These are phyloP conservation scores for Poeciliopsis infans DNA, from an alignment of 2,797 vertebrate species.

Conservation along the genomic window DNA sequence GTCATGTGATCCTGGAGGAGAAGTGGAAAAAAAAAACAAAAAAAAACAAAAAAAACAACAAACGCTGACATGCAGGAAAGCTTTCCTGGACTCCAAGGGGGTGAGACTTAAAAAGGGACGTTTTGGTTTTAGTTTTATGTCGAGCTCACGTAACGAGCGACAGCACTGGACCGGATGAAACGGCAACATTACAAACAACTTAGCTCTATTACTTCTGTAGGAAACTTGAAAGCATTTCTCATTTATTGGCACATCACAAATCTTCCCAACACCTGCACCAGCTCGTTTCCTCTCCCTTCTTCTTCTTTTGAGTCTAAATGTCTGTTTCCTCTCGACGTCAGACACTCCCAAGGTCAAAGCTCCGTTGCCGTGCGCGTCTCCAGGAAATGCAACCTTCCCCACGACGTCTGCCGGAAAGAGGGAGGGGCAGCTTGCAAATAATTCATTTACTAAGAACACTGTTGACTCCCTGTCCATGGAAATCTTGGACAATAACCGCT, in stretches of 20 bases:
- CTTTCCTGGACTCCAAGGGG: neutral
- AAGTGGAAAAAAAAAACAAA: slow-evolving; percentile 56
- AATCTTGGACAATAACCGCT: slow-evolving; percentile 7
- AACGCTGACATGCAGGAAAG: slow-evolving; percentile 18
- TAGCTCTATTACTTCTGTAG: neutral
- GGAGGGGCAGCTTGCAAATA: slow-evolving; percentile 52
- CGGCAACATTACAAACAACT: neutral
- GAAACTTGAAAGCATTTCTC: neutral
- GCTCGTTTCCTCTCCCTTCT: neutral
- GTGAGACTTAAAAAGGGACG: neutral
- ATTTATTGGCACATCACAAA: neutral
- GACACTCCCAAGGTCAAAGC: slow-evolving; percentile 62
- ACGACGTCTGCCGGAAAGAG: slow-evolving; percentile 32
- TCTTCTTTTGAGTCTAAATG: neutral
- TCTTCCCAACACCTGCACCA: neutral
- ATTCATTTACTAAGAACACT: slow-evolving; percentile 31
- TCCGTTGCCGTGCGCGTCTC: slow-evolving; percentile 50
- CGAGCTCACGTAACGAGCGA: neutral
- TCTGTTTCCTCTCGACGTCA: slow-evolving; percentile 55
- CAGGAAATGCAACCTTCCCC: slow-evolving; percentile 68
- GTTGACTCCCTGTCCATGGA: slow-evolving; percentile 14
- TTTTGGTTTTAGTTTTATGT: neutral
- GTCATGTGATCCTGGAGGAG: slow-evolving; percentile 62
- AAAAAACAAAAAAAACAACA: neutral
- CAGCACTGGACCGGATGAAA: neutral